Conservation (phyloP, 2,888 invertebrate species). For the Girardia tigrina region DNA sequence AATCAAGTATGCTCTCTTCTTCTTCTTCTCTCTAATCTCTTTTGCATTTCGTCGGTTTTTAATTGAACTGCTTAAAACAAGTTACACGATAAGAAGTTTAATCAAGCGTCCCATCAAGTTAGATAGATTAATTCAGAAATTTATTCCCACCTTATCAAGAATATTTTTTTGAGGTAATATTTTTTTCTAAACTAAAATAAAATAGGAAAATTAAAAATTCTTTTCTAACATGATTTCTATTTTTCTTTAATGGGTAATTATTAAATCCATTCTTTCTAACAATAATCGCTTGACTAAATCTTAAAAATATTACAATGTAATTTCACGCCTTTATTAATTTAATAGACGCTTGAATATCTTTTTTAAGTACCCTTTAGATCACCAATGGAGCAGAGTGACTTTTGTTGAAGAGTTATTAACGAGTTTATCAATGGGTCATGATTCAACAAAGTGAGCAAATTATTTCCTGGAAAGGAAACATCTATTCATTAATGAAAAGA, state of each 20-base stretch:
- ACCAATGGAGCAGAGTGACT: background rate
- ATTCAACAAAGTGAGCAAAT: background rate
- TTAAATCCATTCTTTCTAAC: background rate
- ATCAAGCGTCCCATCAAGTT: background rate
- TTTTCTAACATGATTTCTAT: too few relatives aligned
- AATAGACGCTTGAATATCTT: conserved; percentile 8
- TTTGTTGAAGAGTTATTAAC: background rate
- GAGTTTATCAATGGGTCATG: background rate
- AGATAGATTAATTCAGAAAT: background rate
- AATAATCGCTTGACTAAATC: background rate
- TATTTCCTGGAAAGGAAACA: background rate
- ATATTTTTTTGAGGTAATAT: background rate
- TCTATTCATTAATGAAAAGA: conserved; percentile 1
- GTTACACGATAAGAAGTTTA: background rate
- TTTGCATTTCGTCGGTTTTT: background rate
- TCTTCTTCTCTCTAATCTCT: background rate
- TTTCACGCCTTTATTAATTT: conserved; percentile 2
- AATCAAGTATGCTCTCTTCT: conserved; percentile 8
- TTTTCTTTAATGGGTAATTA: background rate
- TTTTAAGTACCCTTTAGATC: background rate
- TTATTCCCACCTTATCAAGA: background rate
- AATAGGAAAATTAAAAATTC: too few relatives aligned
- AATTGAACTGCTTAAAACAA: background rate
- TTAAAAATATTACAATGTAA: conserved; percentile 18
- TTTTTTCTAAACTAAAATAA: background rate